phyloP scores from a whole-genome alignment of 2,113 vertebrate species.

The Lepus europaeus region DNA sequence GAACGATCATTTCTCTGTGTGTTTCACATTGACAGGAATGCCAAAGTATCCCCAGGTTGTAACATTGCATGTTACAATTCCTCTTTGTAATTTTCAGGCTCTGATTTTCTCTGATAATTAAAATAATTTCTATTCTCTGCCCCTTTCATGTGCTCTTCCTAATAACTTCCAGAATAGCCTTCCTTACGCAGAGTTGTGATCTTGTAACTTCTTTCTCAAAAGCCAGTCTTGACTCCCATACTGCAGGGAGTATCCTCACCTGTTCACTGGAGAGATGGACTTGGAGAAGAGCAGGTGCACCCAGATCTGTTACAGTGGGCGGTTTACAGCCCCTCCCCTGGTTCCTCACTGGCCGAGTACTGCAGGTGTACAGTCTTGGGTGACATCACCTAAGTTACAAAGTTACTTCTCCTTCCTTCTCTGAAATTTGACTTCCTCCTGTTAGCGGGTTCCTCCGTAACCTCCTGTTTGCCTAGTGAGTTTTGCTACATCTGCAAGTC shows the following conservation, averaged over 20 bases:
- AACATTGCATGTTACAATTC: not conserved
- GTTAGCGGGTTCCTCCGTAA: too few species aligned
- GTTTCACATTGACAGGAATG: conserved; percentile 24
- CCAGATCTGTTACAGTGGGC: too few species aligned
- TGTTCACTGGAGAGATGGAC: too few species aligned
- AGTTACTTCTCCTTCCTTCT: too few species aligned
- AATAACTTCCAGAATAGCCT: not conserved
- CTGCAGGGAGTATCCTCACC: not conserved
- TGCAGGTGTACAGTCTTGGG: too few species aligned
- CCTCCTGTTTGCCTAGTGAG: too few species aligned
- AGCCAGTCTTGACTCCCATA: not conserved
- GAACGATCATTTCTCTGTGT: not conserved
- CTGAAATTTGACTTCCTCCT: too few species aligned
- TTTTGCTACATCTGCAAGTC: too few species aligned
- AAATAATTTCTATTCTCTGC: conserved; percentile 21
- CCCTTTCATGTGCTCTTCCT: not conserved
- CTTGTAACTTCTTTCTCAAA: not conserved
- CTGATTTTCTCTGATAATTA: conserved; percentile 24
- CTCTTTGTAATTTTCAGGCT: conserved; percentile 3
- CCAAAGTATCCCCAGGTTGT: not conserved
- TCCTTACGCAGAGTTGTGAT: not conserved
- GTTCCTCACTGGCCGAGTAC: too few species aligned
- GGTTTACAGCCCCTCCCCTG: too few species aligned
- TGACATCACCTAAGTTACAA: too few species aligned
- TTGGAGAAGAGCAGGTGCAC: too few species aligned